These are phyloP conservation scores for Calephelis virginiensis DNA, from an alignment of 1,140 invertebrate genomes.

Conservation along the genomic window DNA sequence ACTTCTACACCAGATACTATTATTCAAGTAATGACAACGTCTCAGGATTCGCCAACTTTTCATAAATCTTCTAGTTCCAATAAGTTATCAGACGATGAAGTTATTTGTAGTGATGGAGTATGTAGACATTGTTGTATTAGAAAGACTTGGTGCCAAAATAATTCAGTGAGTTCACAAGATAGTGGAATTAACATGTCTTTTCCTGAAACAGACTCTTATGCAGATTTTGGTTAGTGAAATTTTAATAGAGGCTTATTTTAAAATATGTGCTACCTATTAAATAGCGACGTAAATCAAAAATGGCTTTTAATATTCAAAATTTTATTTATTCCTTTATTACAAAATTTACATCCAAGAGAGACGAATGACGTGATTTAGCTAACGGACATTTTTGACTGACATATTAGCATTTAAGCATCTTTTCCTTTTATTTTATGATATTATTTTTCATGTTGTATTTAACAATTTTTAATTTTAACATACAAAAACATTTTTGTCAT, in stretches of 20 bases:
- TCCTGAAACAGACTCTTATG: slow-evolving; percentile 82
- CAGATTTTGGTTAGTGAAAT: slow-evolving; percentile 61
- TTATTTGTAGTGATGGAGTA: slow-evolving; percentile 53
- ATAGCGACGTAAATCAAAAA: no score
- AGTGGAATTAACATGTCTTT: slow-evolving; percentile 87
- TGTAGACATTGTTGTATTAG: slow-evolving; percentile 77
- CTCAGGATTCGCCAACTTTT: slow-evolving; percentile 57
- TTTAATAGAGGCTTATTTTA: neutral
- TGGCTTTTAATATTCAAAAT: no score
- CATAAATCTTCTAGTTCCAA: slow-evolving; percentile 74
- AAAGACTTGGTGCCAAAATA: slow-evolving; percentile 80
- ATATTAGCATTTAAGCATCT: no score
- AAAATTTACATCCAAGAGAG: no score
- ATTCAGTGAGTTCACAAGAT: slow-evolving; percentile 85
- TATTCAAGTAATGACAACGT: slow-evolving; percentile 69
- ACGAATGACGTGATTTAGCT: no score
- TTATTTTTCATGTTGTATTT: no score
- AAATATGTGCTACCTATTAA: no score
- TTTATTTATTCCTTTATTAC: no score
- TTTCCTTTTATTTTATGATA: no score
- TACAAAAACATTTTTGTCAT: no score
- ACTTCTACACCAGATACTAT: slow-evolving; percentile 76
- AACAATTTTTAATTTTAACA: no score
- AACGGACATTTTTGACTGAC: no score
- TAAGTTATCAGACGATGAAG: slow-evolving; percentile 77